Evolutionary conservation across 1,140 invertebrate genomes (phyloP).

Genomic region (Seison nebaliae): DNA sequence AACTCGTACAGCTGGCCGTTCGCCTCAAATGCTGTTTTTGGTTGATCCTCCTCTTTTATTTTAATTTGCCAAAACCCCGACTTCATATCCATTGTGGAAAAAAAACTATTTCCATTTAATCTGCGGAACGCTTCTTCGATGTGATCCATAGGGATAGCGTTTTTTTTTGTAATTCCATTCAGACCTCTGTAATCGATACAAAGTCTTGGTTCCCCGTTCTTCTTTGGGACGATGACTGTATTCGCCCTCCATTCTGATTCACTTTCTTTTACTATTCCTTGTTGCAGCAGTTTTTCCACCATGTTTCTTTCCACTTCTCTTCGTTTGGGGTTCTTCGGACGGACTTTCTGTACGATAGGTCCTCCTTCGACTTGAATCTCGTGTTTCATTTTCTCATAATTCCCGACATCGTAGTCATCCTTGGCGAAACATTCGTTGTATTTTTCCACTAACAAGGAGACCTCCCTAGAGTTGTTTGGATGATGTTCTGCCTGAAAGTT

Average conservation of each 20-base stretch:
- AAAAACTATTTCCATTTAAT: not conserved
- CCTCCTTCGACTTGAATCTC: too few relatives aligned
- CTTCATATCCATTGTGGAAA: not conserved
- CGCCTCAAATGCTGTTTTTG: not conserved
- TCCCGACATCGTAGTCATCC: too few relatives aligned
- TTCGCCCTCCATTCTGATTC: constrained; percentile 4
- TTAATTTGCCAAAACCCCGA: not conserved
- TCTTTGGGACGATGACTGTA: constrained; percentile 4
- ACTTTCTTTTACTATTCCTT: constrained; percentile 14
- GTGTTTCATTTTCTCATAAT: too few relatives aligned
- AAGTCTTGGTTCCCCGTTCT: constrained; percentile 3
- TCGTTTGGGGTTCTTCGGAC: too few relatives aligned
- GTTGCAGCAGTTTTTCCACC: constrained; percentile 5
- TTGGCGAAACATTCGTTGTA: too few relatives aligned
- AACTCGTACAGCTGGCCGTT: not conserved
- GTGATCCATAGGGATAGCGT: constrained; percentile 12
- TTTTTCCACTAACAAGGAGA: too few relatives aligned
- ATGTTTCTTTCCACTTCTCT: not conserved
- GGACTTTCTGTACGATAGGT: too few relatives aligned
- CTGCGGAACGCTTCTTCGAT: constrained; percentile 7
- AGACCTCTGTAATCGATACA: constrained; percentile 8
- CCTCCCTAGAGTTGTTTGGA: too few relatives aligned
- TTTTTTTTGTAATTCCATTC: constrained; percentile 13
- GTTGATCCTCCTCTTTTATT: not conserved
- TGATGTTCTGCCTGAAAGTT: too few relatives aligned